Evolutionary conservation across 1,140 invertebrate genomes (phyloP), one percentile per base, ranked within the genome.

Genomic region (Drosophila tsacasi): DNA sequence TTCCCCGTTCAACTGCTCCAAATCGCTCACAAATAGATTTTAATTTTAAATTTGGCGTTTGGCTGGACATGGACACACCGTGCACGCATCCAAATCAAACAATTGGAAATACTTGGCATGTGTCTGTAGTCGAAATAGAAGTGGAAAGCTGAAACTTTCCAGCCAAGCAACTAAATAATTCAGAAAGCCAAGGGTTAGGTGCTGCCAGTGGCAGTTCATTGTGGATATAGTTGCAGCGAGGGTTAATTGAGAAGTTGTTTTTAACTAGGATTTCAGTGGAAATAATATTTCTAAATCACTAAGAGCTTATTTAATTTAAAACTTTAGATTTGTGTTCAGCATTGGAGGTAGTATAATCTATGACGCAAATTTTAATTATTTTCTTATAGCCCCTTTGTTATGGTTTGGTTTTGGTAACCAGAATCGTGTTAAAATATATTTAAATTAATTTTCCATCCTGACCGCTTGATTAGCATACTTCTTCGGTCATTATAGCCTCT

Each of bases 21-120:
- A 64, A 79, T 79, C 55, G 76, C 76, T 73, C 44, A 61, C 60
- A 79, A 79, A 79, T 79, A 79, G 77, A 79, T 79, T 79, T 79
- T 79, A 55, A 79, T 79, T 79, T 79, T 73, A 74, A 79, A 79
- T 79, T 79, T 46, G 67, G 27, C 67, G 69, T 50, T 25, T 13
- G 35, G 39, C 40, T 9, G 69, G 67, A 49, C 68, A 40, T 35
- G 37, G 44, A 49, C 69, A 23, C 39, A 55, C 19, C 15, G 13
- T 17, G 58, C 67, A 79, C 76, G 76, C 77, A 71, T 72, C 59
- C 44, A 77, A 78, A 78, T 78, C 76, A 79, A 79, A 79, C 66
- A 71, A 55, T 69, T 47, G 52, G 52, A 79, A 79, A 61, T 69
- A 54, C 58, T 79, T 79, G 76, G 76, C 76, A 79, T 79, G 76